Evolutionary conservation across 2,113 vertebrate genomes (phyloP), one percentile per base, ranked within the genome.

Genomic region (Eidolon helvum): DNA sequence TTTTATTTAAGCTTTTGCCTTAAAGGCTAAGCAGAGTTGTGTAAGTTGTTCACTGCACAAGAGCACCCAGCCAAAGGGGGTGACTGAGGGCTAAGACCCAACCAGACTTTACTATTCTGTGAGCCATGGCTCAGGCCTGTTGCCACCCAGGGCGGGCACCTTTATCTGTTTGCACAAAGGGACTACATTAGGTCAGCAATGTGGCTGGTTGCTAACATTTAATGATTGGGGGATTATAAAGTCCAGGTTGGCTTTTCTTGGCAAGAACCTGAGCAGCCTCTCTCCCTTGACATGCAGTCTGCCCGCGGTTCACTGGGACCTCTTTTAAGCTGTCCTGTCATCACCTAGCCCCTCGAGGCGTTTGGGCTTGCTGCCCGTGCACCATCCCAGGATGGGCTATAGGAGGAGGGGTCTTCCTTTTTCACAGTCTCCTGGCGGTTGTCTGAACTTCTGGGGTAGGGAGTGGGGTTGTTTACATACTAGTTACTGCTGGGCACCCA

Each of bases 211-310:
- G 61, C 40, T 40, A 66, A 43, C 45, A 28, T 72, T 88, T 24
- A 40, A 68, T 80, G 63, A 35, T 5, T 10, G n/a, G 0, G 86
- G 80, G 82, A 24, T 22, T 63, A 38, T 66, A 5, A 85, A 33
- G 33, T 89, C 61, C 50, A 55, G 19, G 35, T 19, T 40, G n/a
- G 14, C 82, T 77, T 85, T 79, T 75, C 87, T 92, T 86, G 79
- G 79, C 38, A 57, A 10, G 30, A 15, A 40, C 43, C 40, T 12
- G 45, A 48, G 33, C 22, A 61, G 24, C 10, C 12, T 33, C 24
- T 57, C 16, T 19, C 35, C 7, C 21, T n/a, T 10, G 30, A 33
- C 28, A n/a, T 4, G 4, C 4, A 10, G 45, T 74, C 40, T 30
- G 11, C 15, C 57, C 68, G 38, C 4, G 0, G 10, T 21, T 68